Evolutionary conservation across 2,797 vertebrate species (phyloP).

Genomic region (Microctenopoma stevenorrisi): DNA sequence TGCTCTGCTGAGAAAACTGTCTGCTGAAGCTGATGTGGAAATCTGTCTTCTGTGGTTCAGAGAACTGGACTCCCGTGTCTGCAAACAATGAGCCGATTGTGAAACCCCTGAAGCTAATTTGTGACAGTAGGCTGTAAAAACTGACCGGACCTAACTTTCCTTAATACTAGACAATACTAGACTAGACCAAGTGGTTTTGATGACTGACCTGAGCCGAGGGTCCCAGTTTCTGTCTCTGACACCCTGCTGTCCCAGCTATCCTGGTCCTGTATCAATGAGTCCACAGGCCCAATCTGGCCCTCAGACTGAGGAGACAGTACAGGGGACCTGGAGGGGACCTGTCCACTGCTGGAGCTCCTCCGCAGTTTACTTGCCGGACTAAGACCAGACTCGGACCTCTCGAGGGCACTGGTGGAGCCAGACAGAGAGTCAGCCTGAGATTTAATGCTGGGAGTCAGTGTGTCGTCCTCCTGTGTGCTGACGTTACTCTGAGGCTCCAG

Average conservation of each 20-base stretch:
- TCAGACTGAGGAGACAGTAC: conserved; percentile 69
- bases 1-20: conserved; percentile 86
- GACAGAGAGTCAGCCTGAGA: conserved; percentile 72
- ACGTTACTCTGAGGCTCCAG: conserved; percentile 71
- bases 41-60: conserved; percentile 80
- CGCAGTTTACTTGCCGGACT: conserved; percentile 41
- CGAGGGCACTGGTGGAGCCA: conserved; percentile 62
- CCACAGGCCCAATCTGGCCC: background rate
- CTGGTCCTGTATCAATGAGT: conserved; percentile 50
- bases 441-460: conserved; percentile 71
- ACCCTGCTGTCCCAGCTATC: conserved; percentile 46
- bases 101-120: background rate
- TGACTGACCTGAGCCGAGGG: conserved; percentile 77
- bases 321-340: conserved; percentile 51
- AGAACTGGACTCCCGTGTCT: conserved; percentile 84
- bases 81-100: background rate
- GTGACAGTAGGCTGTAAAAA: too few relatives aligned
- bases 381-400: conserved; percentile 58
- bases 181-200: background rate
- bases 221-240: conserved; percentile 57
- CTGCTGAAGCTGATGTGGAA: conserved; percentile 83
- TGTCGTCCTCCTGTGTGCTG: conserved; percentile 70
- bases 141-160: background rate
- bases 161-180: background rate
- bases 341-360: conserved; percentile 59